These are phyloP conservation scores for Slavum lentiscoides DNA, from an alignment of 2,888 invertebrate genomes.

Conservation along the genomic window DNA sequence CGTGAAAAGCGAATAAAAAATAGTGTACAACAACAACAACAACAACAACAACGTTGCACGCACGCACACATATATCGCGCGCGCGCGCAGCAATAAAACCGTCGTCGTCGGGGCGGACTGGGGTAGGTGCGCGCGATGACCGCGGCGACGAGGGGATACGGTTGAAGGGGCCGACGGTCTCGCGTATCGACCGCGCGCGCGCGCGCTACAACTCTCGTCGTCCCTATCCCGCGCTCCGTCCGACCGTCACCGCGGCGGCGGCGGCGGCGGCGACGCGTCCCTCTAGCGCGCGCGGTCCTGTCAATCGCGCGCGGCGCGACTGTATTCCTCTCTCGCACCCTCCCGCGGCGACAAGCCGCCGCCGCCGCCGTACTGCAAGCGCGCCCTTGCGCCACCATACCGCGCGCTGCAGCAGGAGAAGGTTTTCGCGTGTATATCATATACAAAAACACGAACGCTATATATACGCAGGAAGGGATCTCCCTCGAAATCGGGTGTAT, in stretches of 20 bases:
- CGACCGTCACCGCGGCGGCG: background rate
- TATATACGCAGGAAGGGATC: slow-evolving; percentile 14
- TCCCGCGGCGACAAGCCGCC: background rate
- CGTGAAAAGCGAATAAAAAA: background rate
- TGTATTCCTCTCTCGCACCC: background rate
- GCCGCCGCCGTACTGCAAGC: background rate
- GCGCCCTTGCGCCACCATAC: background rate
- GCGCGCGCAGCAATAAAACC: background rate
- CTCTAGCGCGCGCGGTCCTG: slow-evolving; percentile 29
- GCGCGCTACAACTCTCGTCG: background rate
- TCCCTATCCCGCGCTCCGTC: background rate
- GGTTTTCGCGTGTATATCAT: background rate
- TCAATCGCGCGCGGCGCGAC: slow-evolving; percentile 42
- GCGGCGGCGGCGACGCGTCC: slow-evolving; percentile 1
- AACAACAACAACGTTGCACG: background rate
- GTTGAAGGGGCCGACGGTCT: slow-evolving; percentile 33
- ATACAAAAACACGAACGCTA: background rate
- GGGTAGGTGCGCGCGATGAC: slow-evolving; percentile 24
- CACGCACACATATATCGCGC: background rate
- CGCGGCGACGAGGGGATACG: background rate
- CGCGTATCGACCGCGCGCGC: slow-evolving; percentile 50
- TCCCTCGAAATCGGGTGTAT: slow-evolving; percentile 49
- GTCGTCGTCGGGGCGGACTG: no score
- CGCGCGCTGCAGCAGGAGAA: background rate
- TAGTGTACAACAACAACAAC: background rate